phyloP scores from a whole-genome alignment of 2,797 vertebrate genomes.

The Poeciliopsis turneri region DNA sequence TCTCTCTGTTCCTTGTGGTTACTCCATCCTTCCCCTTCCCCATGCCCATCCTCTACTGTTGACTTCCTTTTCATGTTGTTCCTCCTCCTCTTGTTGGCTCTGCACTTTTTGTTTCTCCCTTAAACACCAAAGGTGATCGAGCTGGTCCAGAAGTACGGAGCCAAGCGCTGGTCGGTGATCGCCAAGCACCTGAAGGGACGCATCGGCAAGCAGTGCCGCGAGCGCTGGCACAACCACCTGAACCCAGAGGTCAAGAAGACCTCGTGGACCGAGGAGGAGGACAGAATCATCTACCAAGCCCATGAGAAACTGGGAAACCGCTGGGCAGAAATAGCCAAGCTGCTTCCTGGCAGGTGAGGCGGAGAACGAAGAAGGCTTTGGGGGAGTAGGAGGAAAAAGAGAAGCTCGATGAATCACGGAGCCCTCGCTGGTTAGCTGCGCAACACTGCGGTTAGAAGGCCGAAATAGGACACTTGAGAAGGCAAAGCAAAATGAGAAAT shows the following conservation, averaged over 20 bases:
- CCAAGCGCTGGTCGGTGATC: conserved; percentile 99
- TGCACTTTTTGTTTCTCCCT: conserved; percentile 9
- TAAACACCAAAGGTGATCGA: conserved; percentile 90
- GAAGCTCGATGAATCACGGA: conserved; percentile 58
- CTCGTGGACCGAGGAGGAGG: conserved; percentile 99
- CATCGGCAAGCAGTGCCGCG: conserved; percentile 98
- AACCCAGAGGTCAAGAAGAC: conserved; percentile 99
- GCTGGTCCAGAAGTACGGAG: conserved; percentile 98
- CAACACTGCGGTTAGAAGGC: conserved; percentile 45
- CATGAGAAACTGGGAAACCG: conserved; percentile 99
- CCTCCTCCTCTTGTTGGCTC: conserved; percentile 29
- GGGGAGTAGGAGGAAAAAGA: conserved; percentile 22
- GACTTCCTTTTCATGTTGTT: conserved; percentile 51
- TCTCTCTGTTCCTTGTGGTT: conserved; percentile 67
- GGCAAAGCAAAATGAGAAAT: conserved; percentile 8
- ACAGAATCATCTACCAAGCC: conserved; percentile 98
- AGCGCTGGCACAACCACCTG: conserved; percentile 99
- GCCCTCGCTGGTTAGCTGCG: conserved; percentile 42
- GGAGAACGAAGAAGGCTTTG: conserved; percentile 3
- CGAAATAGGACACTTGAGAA: conserved; percentile 20
- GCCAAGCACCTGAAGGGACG: conserved; percentile 99
- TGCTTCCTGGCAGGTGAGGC: conserved; percentile 95
- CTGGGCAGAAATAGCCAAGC: conserved; percentile 99
- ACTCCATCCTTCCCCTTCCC: conserved; percentile 72
- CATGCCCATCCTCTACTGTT: conserved; percentile 37